A percentile compares a stretch with the other conserved stretches of the same genome.
Evolutionary conservation across 2,888 invertebrate species (phyloP).

Genomic region (Cordylochernes scorpioides): DNA sequence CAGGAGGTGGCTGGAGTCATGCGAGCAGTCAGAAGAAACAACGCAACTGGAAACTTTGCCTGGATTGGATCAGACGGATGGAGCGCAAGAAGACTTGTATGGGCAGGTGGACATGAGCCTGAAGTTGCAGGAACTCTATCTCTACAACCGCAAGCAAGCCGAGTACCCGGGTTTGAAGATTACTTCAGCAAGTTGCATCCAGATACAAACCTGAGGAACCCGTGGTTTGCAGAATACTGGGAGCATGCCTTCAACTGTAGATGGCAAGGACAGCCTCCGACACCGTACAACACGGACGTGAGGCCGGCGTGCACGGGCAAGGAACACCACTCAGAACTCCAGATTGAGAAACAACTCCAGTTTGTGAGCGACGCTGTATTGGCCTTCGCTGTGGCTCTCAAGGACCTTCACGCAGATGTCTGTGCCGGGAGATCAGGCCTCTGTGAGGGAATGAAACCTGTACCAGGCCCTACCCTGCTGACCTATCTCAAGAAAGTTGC

Average conservation of each 20-base stretch:
- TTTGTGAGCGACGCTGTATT: slow-evolving; percentile 86
- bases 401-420: slow-evolving; percentile 53
- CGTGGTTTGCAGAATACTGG: slow-evolving; percentile 92
- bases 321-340: no score
- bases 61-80: slow-evolving; percentile 94
- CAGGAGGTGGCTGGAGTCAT: slow-evolving; percentile 89
- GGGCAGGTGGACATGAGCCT: slow-evolving; percentile 57
- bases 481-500: slow-evolving; percentile 55
- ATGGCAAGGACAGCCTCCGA: no score
- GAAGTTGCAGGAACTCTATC: slow-evolving; percentile 81
- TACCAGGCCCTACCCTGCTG: slow-evolving; percentile 56
- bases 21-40: slow-evolving; percentile 59
- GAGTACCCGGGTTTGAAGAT: slow-evolving; percentile 56
- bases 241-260: slow-evolving; percentile 67
- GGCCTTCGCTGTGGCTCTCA: slow-evolving; percentile 60
- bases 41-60: slow-evolving; percentile 64
- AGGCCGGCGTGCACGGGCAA: neutral
- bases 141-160: slow-evolving; percentile 74
- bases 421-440: slow-evolving; percentile 47
- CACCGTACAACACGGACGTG: slow-evolving; percentile 30
- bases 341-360: slow-evolving; percentile 73
- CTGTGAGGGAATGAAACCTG: slow-evolving; percentile 56
- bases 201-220: slow-evolving; percentile 63
- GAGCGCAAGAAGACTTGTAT: slow-evolving; percentile 56
- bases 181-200: slow-evolving; percentile 59